Conservation (phyloP, 2,888 invertebrate genomes). For the Cantharis rufa region DNA sequence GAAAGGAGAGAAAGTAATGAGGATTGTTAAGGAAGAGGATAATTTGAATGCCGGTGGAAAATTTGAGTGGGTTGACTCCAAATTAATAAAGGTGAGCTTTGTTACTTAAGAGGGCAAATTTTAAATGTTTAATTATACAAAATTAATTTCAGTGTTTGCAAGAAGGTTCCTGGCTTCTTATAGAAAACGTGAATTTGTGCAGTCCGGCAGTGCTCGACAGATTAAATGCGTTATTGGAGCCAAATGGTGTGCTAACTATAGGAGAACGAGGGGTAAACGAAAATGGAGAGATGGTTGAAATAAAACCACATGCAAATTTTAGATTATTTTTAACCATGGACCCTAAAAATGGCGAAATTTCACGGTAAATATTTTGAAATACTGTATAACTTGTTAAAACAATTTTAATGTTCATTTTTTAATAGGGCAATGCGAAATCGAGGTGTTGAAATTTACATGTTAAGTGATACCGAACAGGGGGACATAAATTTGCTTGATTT, state of each 20-base stretch:
- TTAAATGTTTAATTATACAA: not conserved
- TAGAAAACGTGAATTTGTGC: conserved; percentile 94
- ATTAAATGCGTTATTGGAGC: conserved; percentile 93
- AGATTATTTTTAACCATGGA: conserved; percentile 94
- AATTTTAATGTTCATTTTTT: not conserved
- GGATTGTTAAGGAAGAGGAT: conserved; percentile 59
- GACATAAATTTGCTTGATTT: conserved; percentile 54
- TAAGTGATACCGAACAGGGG: conserved; percentile 48
- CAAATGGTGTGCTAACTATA: conserved; percentile 84
- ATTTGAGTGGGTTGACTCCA: conserved; percentile 92
- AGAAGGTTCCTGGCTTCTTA: conserved; percentile 80
- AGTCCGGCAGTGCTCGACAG: conserved; percentile 96
- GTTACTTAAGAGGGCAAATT: not conserved
- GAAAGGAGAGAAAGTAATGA: conserved; percentile 36
- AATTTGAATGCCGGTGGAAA: conserved; percentile 82
- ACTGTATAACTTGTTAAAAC: not conserved
- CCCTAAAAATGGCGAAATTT: conserved; percentile 93
- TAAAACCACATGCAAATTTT: conserved; percentile 88
- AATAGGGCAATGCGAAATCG: conserved; percentile 95
- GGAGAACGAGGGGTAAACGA: conserved; percentile 86
- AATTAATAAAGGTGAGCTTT: conserved; percentile 72
- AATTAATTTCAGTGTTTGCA: conserved; percentile 65
- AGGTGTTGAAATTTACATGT: conserved; percentile 86
- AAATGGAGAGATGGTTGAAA: conserved; percentile 70
- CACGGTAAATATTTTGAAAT: conserved; percentile 62